phyloP scores from a whole-genome alignment of 2,113 vertebrate genomes.

The Syrrhaptes paradoxus region DNA sequence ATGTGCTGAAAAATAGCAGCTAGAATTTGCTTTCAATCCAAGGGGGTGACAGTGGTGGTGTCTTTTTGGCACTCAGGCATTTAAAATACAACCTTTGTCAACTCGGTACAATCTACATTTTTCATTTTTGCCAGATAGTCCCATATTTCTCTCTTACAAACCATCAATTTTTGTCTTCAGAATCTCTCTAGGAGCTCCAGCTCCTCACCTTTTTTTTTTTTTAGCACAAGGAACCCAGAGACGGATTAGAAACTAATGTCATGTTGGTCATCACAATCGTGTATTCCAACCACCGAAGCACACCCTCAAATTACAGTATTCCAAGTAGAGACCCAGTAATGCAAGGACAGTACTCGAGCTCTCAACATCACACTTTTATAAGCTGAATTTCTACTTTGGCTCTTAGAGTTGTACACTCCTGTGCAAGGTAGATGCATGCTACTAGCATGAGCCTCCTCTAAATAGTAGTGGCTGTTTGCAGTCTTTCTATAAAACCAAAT shows the following conservation, averaged over 20 bases:
- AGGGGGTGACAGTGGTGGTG: neutral
- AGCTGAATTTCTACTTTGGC: neutral
- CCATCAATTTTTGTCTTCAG: neutral
- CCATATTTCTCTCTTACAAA: neutral
- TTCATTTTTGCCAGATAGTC: neutral
- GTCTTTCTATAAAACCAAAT: neutral
- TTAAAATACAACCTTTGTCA: neutral
- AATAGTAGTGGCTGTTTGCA: neutral
- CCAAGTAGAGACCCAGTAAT: neutral
- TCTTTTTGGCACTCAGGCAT: neutral
- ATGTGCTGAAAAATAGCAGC: neutral
- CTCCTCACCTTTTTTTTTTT: neutral
- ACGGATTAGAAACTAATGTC: neutral
- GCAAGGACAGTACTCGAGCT: neutral
- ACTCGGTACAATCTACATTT: neutral
- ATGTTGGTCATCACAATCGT: neutral
- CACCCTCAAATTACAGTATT: neutral
- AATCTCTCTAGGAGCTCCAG: neutral
- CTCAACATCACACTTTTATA: neutral
- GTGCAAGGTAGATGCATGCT: neutral
- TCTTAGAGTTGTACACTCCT: neutral
- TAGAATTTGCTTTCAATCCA: neutral
- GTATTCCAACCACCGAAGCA: neutral
- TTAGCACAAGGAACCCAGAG: neutral
- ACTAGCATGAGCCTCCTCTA: neutral